Base-by-base conservation (phyloP, 2,888 invertebrate species). In the Callyntrura sp. region DNA sequence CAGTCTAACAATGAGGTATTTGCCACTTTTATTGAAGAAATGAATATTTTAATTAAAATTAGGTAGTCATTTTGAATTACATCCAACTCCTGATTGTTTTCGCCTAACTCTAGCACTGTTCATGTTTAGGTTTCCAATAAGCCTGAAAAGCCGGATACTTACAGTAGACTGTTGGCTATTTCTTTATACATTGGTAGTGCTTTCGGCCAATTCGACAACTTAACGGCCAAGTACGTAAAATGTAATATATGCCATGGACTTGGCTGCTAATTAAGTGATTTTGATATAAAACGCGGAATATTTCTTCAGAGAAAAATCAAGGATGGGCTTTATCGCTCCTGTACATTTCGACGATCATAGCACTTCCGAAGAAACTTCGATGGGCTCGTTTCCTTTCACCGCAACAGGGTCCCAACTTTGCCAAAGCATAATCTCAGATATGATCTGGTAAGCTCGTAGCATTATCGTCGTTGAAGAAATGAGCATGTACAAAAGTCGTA, bases 111-210 rank as follows among this genome's bases (percentile, higher is more conserved):
- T n/a, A n/a, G n/a, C n/a, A n/a, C n/a, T 62, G 25, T 11, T 11
- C n/a, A 68, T 20, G 1, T 6, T 28, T 20, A 78, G 78, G 78
- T 55, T 14, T 48, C 81, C n/a, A 68, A 79, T 48, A 90, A 91
- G 25, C 92, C 92, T 3, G 85, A 90, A 45, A 87, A 90, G 68
- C 93, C 93, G 0, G 70, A 85, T 51, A 83, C 84, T 12, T 92
- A 82, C 60, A 92, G 88, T 73, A 48, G 92, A 48, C 85, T 92
- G 11, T 86, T 93, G 23, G 90, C 91, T 0, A 85, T 93, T 28
- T 89, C 88, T 5, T 12, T 90, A 11, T 91, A 91, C 76, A 91
- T 92, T 73, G 91, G 91, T 14, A 93, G 89, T 79, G 85, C 89
- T 0, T 90, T 93, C 25, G 93, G 93, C 9, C 90, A 90, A 60